phyloP scores from a whole-genome alignment of 2,888 invertebrate species.

The Xestia ashworthii region DNA sequence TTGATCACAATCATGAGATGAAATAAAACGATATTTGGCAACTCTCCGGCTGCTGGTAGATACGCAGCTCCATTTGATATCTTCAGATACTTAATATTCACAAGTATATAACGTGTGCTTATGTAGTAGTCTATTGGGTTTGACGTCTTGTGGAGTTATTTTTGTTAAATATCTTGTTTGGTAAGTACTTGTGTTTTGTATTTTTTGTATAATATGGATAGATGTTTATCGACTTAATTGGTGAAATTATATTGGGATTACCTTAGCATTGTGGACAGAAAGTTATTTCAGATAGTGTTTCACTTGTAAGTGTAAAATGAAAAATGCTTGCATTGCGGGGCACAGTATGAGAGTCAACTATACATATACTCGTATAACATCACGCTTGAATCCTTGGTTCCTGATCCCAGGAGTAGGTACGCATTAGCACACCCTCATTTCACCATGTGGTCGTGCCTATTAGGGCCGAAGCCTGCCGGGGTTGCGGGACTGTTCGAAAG shows the following conservation, averaged over 20 bases:
- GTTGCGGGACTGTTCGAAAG: too few species aligned
- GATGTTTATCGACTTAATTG: not conserved
- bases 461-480: too few species aligned
- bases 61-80: conserved; percentile 50
- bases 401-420: too few species aligned
- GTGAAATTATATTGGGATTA: not conserved
- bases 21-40: conserved; percentile 62
- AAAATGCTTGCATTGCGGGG: not conserved
- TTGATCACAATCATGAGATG: conserved; percentile 61
- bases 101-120: conserved; percentile 36
- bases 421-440: too few species aligned
- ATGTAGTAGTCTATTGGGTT: conserved; percentile 31
- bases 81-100: conserved; percentile 58
- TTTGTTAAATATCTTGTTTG: conserved; percentile 34
- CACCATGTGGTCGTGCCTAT: too few species aligned
- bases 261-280: not conserved
- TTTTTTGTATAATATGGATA: not conserved
- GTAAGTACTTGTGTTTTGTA: not conserved
- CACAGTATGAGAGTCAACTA: not conserved
- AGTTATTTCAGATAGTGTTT: not conserved
- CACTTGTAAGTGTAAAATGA: not conserved
- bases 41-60: conserved; percentile 36
- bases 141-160: conserved; percentile 33
- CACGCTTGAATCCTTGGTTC: not conserved
- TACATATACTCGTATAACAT: not conserved